phyloP scores from a whole-genome alignment of 2,888 invertebrate species.

The Mythimna pallens region DNA sequence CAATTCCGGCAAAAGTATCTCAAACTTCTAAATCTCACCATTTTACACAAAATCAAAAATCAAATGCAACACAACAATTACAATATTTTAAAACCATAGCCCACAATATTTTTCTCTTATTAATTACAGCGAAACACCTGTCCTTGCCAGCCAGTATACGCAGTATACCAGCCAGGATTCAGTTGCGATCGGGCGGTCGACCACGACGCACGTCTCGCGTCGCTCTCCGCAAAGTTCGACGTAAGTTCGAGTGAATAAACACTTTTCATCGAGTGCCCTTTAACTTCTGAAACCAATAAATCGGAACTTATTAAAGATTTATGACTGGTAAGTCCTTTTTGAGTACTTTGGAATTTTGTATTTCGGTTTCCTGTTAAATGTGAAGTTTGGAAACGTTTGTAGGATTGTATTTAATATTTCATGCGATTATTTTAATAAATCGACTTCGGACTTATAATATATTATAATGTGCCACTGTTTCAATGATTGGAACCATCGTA shows the following conservation, averaged over 20 bases:
- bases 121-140: conserved; percentile 51
- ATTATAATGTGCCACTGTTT: not conserved
- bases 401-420: conserved; percentile 15
- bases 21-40: not conserved
- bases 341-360: conserved; percentile 37
- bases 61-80: not conserved
- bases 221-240: conserved; percentile 49
- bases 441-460: not conserved
- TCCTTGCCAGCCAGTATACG: conserved; percentile 39
- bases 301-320: conserved; percentile 52
- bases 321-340: conserved; percentile 61
- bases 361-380: conserved; percentile 19
- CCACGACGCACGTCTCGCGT: conserved; percentile 38
- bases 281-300: conserved; percentile 47
- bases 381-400: conserved; percentile 20
- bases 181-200: conserved; percentile 53
- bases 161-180: conserved; percentile 27
- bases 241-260: conserved; percentile 54
- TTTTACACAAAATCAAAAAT: not conserved
- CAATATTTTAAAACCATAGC: conserved; percentile 3
- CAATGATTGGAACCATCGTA: not conserved
- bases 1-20: not conserved
- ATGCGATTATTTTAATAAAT: not conserved
- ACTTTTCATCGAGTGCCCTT: conserved; percentile 58
- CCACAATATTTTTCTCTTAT: conserved; percentile 10